phyloP scores from a whole-genome alignment of 2,888 invertebrate genomes.

The Drosophila phalerata region DNA sequence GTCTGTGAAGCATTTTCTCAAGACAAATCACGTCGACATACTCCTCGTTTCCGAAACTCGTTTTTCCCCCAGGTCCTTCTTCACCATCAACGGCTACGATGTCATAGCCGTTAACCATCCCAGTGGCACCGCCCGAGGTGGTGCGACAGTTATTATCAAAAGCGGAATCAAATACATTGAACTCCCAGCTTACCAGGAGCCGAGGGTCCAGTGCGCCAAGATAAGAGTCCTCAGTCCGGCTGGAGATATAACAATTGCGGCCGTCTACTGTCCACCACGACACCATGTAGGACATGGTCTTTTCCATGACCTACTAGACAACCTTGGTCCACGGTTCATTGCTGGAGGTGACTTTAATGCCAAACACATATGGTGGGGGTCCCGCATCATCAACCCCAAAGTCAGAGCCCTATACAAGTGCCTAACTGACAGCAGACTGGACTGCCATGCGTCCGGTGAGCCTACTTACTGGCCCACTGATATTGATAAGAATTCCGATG shows the following conservation, averaged over 20 bases:
- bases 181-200: not conserved
- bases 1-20: not conserved
- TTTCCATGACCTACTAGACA: not conserved
- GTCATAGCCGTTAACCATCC: not conserved
- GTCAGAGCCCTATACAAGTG: not conserved
- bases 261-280: not conserved
- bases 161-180: not conserved
- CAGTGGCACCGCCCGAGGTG: not conserved
- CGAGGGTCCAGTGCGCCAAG: not conserved
- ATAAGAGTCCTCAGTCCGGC: not conserved
- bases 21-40: conserved; percentile 2
- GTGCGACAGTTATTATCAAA: not conserved
- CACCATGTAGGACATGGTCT: not conserved
- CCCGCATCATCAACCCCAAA: not conserved
- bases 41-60: conserved; percentile 1
- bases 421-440: not conserved
- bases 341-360: not conserved
- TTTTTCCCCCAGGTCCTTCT: not conserved
- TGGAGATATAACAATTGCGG: not conserved
- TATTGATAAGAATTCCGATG: too few relatives aligned
- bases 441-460: too few relatives aligned
- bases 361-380: not conserved
- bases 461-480: too few relatives aligned
- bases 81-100: not conserved
- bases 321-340: not conserved